A percentile compares a stretch with the other conserved stretches of the same genome.
phyloP scores from a whole-genome alignment of 1,140 invertebrate genomes.

The Drosophila lacteicornis region DNA sequence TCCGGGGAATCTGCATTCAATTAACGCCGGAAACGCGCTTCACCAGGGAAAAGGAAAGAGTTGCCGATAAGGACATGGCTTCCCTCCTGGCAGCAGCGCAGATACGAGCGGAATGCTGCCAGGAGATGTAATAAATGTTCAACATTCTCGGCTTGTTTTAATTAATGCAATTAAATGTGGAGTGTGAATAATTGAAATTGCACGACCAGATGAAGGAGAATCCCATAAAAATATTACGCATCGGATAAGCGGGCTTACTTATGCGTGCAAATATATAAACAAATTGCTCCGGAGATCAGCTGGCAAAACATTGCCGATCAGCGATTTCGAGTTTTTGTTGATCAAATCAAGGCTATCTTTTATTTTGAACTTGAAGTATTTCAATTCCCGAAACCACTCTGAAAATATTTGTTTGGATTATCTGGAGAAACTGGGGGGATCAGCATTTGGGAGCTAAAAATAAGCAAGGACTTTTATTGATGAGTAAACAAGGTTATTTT shows the following conservation, averaged over 20 bases:
- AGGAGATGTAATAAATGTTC: constrained; percentile 52
- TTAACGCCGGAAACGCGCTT: constrained; percentile 55
- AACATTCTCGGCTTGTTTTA: constrained; percentile 58
- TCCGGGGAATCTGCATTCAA: constrained; percentile 51
- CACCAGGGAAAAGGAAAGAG: constrained; percentile 26
- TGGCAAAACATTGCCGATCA: constrained; percentile 20
- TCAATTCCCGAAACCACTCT: neutral
- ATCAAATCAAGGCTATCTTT: constrained; percentile 12
- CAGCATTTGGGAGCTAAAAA: no score
- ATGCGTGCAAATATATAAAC: constrained; percentile 15
- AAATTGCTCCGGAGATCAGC: constrained; percentile 10
- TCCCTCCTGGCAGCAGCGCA: constrained; percentile 2
- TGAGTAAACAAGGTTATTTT: neutral
- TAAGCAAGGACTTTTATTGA: neutral
- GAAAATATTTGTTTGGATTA: neutral
- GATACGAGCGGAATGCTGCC: constrained; percentile 6
- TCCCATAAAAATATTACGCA: constrained; percentile 38
- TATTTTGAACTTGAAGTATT: neutral
- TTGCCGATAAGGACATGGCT: constrained; percentile 46
- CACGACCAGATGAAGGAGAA: constrained; percentile 20
- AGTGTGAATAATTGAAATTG: constrained; percentile 58
- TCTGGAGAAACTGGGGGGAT: neutral
- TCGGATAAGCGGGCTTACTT: constrained; percentile 2
- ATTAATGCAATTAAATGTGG: constrained; percentile 58
- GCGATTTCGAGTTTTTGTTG: constrained; percentile 1